A percentile compares a stretch with the other conserved stretches of the same genome.
These are phyloP conservation scores for Balaenoptera acutorostrata DNA, from an alignment of 2,113 vertebrate species.

Conservation along the genomic window DNA sequence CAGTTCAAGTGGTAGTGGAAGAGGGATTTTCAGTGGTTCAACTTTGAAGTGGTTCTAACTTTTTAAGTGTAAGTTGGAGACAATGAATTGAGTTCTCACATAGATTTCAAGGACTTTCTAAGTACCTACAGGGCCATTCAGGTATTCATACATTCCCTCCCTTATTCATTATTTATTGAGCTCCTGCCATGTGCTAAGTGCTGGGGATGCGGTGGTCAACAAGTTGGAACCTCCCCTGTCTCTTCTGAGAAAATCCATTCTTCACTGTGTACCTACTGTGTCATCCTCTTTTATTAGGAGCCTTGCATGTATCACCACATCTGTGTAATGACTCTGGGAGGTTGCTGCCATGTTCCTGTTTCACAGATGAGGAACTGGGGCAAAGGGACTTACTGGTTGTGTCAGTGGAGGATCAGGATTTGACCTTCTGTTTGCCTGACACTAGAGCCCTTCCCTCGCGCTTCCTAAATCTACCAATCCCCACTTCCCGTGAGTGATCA, in stretches of 20 bases:
- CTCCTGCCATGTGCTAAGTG: neutral
- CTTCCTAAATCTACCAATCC: neutral
- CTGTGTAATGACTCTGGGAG: neutral
- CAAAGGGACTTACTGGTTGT: neutral
- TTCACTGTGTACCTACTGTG: neutral
- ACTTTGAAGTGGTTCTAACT: neutral
- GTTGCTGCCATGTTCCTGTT: neutral
- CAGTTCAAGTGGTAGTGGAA: neutral
- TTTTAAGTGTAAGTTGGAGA: neutral
- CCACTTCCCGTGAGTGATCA: neutral
- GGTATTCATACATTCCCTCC: neutral
- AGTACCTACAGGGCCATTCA: neutral
- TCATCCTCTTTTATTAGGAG: neutral
- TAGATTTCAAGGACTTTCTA: constrained; percentile 33
- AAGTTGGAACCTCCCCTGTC: neutral
- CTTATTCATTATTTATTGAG: neutral
- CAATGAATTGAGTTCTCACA: neutral
- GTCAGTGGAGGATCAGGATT: neutral
- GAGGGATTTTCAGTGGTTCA: neutral
- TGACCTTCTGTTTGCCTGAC: neutral
- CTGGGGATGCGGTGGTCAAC: neutral
- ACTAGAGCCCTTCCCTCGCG: neutral
- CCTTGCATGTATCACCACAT: neutral
- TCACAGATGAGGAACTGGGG: neutral
- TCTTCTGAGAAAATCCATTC: neutral